Conservation (phyloP, 2,888 invertebrate genomes). For the Hypomecis punctinalis region DNA sequence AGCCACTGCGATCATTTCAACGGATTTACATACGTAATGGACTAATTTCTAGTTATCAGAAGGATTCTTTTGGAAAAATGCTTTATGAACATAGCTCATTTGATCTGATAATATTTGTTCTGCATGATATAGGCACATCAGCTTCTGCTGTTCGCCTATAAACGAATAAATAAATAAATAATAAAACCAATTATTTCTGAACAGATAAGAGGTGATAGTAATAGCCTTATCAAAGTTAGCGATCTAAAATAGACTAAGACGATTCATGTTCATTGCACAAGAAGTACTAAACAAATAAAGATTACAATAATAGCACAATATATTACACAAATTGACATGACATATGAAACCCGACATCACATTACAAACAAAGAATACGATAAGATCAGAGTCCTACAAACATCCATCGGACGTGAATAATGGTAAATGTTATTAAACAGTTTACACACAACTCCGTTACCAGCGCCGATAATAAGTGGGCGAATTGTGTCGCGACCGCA, state of each 20-base stretch:
- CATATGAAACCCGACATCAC: conserved; percentile 15
- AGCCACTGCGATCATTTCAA: neutral
- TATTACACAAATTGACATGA: conserved; percentile 22
- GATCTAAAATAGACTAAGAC: conserved; percentile 1
- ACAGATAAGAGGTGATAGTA: too few relatives aligned
- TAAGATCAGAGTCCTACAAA: conserved; percentile 17
- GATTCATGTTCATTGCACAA: conserved; percentile 1
- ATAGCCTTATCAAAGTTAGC: neutral
- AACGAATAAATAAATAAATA: too few relatives aligned
- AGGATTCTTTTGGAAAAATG: too few relatives aligned
- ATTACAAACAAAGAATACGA: conserved; percentile 19
- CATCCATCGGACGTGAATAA: conserved; percentile 31
- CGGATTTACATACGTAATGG: neutral
- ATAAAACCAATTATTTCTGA: too few relatives aligned
- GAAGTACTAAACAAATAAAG: conserved; percentile 12
- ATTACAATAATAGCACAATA: conserved; percentile 16
- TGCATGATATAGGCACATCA: too few relatives aligned
- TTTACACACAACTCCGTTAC: conserved; percentile 54
- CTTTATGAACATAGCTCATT: too few relatives aligned
- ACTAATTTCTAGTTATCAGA: too few relatives aligned
- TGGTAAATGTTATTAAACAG: conserved; percentile 41
- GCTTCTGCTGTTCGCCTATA: too few relatives aligned
- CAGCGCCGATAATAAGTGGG: conserved; percentile 50
- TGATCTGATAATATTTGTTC: too few relatives aligned
- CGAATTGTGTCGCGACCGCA: conserved; percentile 56